Evolutionary conservation across 1,140 invertebrate genomes (phyloP).

Genomic region (Neuroterus valhalla): DNA sequence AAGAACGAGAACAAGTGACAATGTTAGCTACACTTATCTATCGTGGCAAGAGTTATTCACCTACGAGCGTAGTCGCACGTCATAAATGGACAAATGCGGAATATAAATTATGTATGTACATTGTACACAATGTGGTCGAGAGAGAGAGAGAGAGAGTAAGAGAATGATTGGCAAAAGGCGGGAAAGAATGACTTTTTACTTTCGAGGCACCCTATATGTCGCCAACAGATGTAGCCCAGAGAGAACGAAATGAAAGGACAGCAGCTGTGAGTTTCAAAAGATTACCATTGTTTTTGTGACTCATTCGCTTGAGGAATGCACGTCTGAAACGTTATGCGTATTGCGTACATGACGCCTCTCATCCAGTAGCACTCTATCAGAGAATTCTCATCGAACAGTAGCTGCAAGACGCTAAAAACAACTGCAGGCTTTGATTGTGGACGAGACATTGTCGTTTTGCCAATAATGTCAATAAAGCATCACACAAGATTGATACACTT

Average conservation of each 20-base stretch:
- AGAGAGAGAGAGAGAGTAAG: neutral
- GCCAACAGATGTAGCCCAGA: constrained; percentile 32
- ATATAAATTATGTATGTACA: neutral
- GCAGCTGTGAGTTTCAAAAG: constrained; percentile 54
- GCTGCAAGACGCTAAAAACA: constrained; percentile 23
- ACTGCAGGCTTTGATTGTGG: constrained; percentile 12
- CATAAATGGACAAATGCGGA: constrained; percentile 20
- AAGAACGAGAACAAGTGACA: neutral
- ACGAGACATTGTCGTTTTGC: constrained; percentile 17
- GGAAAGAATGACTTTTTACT: neutral
- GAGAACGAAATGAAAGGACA: constrained; percentile 48
- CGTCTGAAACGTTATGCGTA: constrained; percentile 24
- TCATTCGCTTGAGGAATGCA: constrained; percentile 51
- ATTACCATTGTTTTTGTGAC: constrained; percentile 57
- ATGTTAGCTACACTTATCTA: constrained; percentile 3
- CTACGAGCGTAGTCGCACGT: constrained; percentile 10
- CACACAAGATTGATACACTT: neutral
- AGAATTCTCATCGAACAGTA: constrained; percentile 18
- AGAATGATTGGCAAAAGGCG: neutral
- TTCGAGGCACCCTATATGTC: constrained; percentile 13
- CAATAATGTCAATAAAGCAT: constrained; percentile 22
- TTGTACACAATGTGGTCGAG: neutral
- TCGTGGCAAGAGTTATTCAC: constrained; percentile 11
- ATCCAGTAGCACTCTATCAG: neutral
- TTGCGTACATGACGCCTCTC: constrained; percentile 22